A percentile compares a stretch with the other conserved stretches of the same genome.
These are phyloP conservation scores for Nothobranchius kuhntae DNA, from an alignment of 2,113 vertebrate genomes.

Conservation along the genomic window DNA sequence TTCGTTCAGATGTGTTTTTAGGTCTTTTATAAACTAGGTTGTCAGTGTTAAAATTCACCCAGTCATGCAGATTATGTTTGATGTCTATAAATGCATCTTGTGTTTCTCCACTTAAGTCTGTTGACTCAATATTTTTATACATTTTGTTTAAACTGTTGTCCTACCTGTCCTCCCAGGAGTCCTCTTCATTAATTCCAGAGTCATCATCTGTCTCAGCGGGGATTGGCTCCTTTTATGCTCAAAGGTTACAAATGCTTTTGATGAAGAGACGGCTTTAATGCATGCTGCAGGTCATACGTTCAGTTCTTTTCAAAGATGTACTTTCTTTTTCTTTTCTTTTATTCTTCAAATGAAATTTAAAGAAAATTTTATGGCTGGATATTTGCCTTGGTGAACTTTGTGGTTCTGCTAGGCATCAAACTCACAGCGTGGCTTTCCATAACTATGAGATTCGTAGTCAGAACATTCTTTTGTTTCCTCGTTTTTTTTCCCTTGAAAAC, in stretches of 20 bases:
- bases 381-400: neutral
- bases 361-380: neutral
- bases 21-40: too few species aligned
- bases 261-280: neutral
- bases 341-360: neutral
- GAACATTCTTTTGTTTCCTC: neutral
- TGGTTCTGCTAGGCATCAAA: neutral
- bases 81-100: neutral
- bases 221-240: neutral
- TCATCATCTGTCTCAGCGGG: neutral
- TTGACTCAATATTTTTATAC: neutral
- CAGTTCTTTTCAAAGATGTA: neutral
- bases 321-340: neutral
- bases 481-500: too few species aligned
- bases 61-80: neutral
- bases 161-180: neutral
- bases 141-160: neutral
- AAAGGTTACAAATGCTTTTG: neutral
- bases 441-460: neutral
- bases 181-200: neutral
- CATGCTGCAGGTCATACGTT: neutral
- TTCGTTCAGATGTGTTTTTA: too few species aligned
- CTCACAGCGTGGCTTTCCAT: neutral
- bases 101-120: neutral
- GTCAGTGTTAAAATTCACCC: too few species aligned